phyloP scores from a whole-genome alignment of 2,113 vertebrate species.

The Castor canadensis region DNA sequence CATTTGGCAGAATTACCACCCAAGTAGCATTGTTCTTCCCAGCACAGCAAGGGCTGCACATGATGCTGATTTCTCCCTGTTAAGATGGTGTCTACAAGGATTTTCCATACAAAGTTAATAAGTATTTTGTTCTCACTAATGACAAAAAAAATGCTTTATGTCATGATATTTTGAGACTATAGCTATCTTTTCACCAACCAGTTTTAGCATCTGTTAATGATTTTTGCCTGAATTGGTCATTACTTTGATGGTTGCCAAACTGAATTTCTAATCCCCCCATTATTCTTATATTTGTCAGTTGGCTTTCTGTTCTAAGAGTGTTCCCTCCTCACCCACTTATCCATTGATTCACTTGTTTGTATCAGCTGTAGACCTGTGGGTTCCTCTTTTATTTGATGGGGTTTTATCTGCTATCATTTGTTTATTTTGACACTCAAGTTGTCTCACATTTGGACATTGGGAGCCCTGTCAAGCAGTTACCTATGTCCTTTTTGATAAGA shows the following conservation, averaged over 20 bases:
- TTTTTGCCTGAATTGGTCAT: neutral
- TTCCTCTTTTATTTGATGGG: neutral
- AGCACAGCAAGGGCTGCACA: neutral
- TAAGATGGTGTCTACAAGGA: neutral
- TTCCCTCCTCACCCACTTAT: neutral
- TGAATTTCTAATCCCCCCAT: neutral
- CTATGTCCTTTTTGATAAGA: neutral
- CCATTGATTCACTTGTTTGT: neutral
- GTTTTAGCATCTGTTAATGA: neutral
- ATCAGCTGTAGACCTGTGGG: neutral
- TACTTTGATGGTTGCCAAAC: neutral
- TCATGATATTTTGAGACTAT: neutral
- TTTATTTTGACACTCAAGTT: neutral
- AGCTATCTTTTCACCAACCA: neutral
- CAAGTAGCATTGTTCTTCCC: neutral
- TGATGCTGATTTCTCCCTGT: fast-evolving
- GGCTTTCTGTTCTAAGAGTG: neutral
- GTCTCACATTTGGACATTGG: neutral
- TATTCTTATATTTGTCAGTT: neutral
- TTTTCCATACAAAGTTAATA: neutral
- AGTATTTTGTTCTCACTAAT: neutral
- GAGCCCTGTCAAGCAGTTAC: neutral
- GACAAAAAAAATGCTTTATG: neutral
- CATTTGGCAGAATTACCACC: neutral
- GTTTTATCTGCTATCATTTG: neutral